A percentile compares a stretch with the other conserved stretches of the same genome.
phyloP scores from a whole-genome alignment of 2,888 invertebrate genomes.

The Patella depressa region DNA sequence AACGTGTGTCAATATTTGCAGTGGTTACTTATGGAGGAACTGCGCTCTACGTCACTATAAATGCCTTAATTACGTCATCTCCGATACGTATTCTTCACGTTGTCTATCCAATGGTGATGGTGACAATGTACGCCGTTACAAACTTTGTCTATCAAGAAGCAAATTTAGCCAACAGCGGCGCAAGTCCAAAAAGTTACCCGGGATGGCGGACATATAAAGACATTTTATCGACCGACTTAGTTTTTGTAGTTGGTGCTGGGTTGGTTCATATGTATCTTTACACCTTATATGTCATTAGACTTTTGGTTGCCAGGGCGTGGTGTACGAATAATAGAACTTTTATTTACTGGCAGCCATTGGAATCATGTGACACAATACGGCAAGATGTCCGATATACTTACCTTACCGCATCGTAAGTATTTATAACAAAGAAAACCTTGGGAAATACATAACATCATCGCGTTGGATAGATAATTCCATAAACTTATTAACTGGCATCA shows the following conservation, averaged over 20 bases:
- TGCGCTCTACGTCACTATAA: background rate
- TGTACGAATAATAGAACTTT: background rate
- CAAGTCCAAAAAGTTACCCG: background rate
- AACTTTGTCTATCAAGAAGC: background rate
- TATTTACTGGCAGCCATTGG: conserved; percentile 1
- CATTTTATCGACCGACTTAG: background rate
- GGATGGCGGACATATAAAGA: background rate
- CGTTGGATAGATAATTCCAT: too few species aligned
- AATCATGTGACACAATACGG: background rate
- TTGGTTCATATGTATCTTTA: background rate
- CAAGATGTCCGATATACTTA: conserved; percentile 3
- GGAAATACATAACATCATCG: too few species aligned
- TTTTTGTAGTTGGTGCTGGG: background rate
- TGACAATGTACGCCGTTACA: background rate
- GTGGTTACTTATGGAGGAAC: background rate
- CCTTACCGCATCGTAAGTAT: background rate
- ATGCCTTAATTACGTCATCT: background rate
- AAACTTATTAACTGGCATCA: too few species aligned
- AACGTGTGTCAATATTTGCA: background rate
- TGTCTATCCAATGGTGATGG: background rate
- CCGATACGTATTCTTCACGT: background rate
- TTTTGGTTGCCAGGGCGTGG: background rate
- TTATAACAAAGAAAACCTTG: too few species aligned
- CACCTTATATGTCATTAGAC: background rate
- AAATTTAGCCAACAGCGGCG: background rate